Conservation (phyloP, 2,113 vertebrate species). For the Noctilio leporinus region DNA sequence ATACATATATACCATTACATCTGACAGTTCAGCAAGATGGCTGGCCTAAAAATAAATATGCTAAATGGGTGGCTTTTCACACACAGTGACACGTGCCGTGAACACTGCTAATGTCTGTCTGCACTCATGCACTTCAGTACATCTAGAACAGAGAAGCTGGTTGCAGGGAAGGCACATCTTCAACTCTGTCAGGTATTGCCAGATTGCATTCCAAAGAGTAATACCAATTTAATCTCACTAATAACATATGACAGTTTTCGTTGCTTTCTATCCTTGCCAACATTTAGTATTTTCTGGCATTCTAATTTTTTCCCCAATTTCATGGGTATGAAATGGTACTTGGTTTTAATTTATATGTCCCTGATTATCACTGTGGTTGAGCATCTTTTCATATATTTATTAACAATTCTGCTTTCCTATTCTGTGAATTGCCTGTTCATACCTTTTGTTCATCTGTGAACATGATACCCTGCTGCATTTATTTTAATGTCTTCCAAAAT, state of each 20-base stretch:
- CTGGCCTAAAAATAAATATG: not conserved
- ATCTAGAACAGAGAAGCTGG: not conserved
- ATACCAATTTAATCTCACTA: not conserved
- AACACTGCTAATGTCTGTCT: not conserved
- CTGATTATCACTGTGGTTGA: not conserved
- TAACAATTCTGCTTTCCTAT: not conserved
- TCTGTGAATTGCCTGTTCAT: not conserved
- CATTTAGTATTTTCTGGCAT: not conserved
- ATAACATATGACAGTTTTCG: fast-evolving
- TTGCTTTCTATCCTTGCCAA: not conserved
- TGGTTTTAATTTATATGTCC: not conserved
- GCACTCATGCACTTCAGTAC: not conserved
- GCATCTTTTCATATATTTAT: not conserved
- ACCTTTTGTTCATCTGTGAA: not conserved
- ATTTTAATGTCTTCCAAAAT: conserved; percentile 4
- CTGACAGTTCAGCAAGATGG: not conserved
- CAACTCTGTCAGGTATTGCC: not conserved
- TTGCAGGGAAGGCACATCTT: not conserved
- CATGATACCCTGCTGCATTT: not conserved
- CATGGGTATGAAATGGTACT: not conserved
- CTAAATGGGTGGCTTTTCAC: not conserved
- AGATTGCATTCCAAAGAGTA: not conserved
- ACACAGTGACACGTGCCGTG: not conserved
- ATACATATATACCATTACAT: not conserved
- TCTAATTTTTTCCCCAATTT: not conserved